phyloP scores from a whole-genome alignment of 1,140 invertebrate species.

The Fopius arisanus region DNA sequence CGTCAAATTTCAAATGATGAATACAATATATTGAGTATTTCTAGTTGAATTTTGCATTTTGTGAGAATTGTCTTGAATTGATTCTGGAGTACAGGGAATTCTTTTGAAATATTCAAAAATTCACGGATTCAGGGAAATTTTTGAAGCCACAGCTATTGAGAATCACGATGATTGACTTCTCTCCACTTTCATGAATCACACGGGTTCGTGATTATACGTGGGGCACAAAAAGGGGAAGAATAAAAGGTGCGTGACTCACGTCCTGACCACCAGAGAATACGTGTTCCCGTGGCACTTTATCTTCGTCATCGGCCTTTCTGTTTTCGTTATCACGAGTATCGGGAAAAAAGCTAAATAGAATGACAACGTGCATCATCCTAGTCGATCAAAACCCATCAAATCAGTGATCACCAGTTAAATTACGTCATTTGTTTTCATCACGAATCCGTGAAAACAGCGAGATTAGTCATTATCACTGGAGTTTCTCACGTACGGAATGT shows the following conservation, averaged over 20 bases:
- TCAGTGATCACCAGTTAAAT: too few species aligned
- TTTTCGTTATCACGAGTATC: background rate
- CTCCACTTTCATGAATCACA: background rate
- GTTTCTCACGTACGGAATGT: background rate
- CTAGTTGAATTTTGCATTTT: too few species aligned
- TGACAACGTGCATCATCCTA: background rate
- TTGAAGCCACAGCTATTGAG: background rate
- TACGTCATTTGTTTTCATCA: too few species aligned
- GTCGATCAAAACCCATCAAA: too few species aligned
- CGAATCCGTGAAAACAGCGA: too few species aligned
- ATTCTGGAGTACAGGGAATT: too few species aligned
- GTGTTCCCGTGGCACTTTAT: background rate
- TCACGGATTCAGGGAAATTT: background rate
- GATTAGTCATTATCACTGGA: too few species aligned
- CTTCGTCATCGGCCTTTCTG: background rate
- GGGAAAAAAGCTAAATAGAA: background rate
- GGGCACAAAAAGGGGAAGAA: background rate
- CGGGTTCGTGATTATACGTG: background rate
- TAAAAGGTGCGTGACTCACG: constrained; percentile 10
- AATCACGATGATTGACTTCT: background rate
- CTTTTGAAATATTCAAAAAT: background rate
- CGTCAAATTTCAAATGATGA: too few species aligned
- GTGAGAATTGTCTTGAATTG: too few species aligned
- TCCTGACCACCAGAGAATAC: background rate
- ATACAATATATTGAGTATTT: too few species aligned